These are phyloP conservation scores for Numenius arquata DNA, from an alignment of 2,113 vertebrate species.

Conservation along the genomic window DNA sequence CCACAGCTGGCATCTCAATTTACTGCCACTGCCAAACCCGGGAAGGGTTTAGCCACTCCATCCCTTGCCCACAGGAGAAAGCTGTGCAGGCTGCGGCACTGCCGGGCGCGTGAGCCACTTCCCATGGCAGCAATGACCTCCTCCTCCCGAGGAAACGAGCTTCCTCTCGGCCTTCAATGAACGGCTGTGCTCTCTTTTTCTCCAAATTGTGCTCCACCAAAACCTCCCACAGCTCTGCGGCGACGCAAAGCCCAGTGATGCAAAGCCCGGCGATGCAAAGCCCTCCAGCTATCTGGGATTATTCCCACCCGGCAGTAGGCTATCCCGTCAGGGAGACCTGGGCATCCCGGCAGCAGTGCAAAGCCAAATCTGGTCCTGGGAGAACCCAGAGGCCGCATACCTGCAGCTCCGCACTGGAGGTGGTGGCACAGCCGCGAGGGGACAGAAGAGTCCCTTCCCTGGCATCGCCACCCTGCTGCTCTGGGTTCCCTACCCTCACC, in stretches of 20 bases:
- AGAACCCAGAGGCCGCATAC: rapidly evolving
- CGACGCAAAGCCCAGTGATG: not conserved
- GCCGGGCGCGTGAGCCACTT: not conserved
- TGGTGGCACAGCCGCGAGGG: not conserved
- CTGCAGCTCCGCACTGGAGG: not conserved
- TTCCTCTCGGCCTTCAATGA: not conserved
- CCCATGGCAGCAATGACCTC: not conserved
- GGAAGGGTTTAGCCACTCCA: not conserved
- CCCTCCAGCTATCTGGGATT: not conserved
- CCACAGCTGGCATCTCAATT: not conserved
- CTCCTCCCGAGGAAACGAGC: not conserved
- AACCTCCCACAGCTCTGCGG: not conserved
- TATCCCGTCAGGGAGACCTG: not conserved
- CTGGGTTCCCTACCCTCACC: not conserved
- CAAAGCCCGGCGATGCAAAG: rapidly evolving
- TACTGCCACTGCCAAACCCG: not conserved
- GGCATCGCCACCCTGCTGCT: not conserved
- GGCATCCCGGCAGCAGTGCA: not conserved
- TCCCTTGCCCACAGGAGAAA: not conserved
- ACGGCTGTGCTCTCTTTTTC: not conserved
- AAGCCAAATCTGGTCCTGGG: not conserved
- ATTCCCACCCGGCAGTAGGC: rapidly evolving
- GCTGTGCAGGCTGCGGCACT: not conserved
- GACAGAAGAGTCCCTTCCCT: not conserved
- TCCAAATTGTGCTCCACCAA: not conserved